Evolutionary conservation across 2,888 invertebrate genomes (phyloP), one percentile per base, ranked within the genome.

Genomic region (Lithodes maja): DNA sequence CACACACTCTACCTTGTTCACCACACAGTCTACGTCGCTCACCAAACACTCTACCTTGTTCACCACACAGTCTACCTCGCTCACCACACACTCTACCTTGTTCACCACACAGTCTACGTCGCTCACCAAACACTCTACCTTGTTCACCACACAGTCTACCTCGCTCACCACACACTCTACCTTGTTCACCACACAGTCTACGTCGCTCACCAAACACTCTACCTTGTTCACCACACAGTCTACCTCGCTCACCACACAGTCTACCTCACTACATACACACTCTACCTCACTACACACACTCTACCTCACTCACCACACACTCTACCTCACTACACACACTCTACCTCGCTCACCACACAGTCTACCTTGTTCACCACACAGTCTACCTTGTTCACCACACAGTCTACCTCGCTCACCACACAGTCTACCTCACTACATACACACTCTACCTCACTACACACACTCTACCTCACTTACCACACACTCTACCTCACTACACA

Each of bases 361-460:
- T 12, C 61, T 61, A 7, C 61, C 12, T 61, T 12, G 12, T 61
- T 61, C 61, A 61, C 12, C 61, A 61, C 61, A 5, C 61, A 7
- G 75, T 33, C 33, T 33, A 33, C n/a, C 75, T 33, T 15, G 17
- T 5, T 33, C 74, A 74, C 74, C 74, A 74, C 53, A 15, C 78
- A 7, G 49, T 49, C 78, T 50, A 15, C 52, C 50, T 49, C 50
- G 5, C 53, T 49, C 52, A 17, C 78, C 78, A 12, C 53, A 17
- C 49, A 7, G 15, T 49, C 53, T 78, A 17, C 17, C 52, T 49
- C 53, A 17, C 78, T 17, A 9, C 75, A 17, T 17, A n/a, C 75
- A 7, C 74, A 78, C 78, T n/a, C 53, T 78, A 7, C 78, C 78
- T 52, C 78, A 15, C 33, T 78, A 5, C 83, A 5, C 82, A 33